Evolutionary conservation across 2,888 invertebrate species (phyloP), one percentile per base, ranked within the genome.

Genomic region (Drosophila stalkeri): DNA sequence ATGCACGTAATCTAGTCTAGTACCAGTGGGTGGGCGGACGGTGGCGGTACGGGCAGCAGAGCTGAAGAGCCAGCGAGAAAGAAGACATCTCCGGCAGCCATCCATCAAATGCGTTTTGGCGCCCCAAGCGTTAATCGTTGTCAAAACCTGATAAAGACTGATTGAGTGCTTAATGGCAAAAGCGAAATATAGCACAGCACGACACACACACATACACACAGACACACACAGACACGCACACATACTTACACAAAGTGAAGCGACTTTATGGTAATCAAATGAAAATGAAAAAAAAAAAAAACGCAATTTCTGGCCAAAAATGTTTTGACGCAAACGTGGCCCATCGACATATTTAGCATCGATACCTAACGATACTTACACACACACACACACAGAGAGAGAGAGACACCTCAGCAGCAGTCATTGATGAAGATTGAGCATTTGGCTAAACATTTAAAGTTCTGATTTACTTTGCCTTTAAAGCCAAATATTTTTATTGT

Each of bases 121-220:
- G 89, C 86, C 86, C 73, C 56, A 64, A 82, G 90, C 86, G 86
- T 86, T 86, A 86, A 86, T 86, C 86, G 86, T 90, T 86, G 90
- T 86, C 86, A 90, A 90, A 86, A 86, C 90, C 89, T 86, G 86
- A 86, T 90, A 86, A 90, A 90, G 86, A 90, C 86, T 86, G 86
- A 86, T 86, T 86, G 86, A 90, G 90, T 90, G 86, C 86, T 88
- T 86, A 86, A 86, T 86, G 90, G 86, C 90, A 86, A 82, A 67
- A 55, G 41, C 78, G 47, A 20, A 60, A 60, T 60, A 60, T 62
- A 51, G 49, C 49, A 51, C 12, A 33, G 49, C 74, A 70, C 33
- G 63, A 59, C 69, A 60, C 37, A 57, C 47, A 47, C 33, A 49
- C 39, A 57, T 41, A 43, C 43, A 61, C 18, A 39, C 37, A 66